Base-by-base conservation (phyloP, 2,797 vertebrate species). In the Cuniculus paca region DNA sequence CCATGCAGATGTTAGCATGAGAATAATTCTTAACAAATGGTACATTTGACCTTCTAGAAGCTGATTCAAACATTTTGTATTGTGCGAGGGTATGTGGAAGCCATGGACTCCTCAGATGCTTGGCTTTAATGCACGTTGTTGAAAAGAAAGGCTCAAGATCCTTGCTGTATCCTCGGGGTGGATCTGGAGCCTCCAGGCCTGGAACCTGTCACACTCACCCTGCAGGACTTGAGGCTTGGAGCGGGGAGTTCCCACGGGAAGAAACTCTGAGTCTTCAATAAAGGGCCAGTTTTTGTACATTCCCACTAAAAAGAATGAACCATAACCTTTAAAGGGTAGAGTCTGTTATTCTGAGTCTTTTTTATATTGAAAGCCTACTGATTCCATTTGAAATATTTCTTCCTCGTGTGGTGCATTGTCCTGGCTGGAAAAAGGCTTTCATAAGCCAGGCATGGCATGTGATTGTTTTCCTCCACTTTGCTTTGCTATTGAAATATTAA, bases 401-500 rank as follows among this genome's bases (percentile, higher is more conserved):
- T 96, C 52, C 60, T 95, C 91, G 93, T 48, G 13, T 24, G 79
- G 58, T 89, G 82, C 91, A 16, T 13, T 2, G 0, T 95, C 20
- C 78, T 92, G 81, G 24, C n/a, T 63, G 4, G 36, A 92, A 68
- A 90, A 95, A 83, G 61, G 34, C 54, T 97, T 91, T 95, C 93
- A 68, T 92, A 52, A 61, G n/a, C 61, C 58, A 86, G 78, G 28
- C 91, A 75, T 22, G 52, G 8, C 54, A 28, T 54, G 17, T 58
- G n/a, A 54, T 12, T 88, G 70, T 52, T 97, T 74, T 60, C 88
- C 48, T 94, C 11, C 65, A 92, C 19, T 96, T 96, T 93, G 61
- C 74, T 97, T 98, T 97, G 72, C 90, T 70, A 85, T 97, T 95
- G 97, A 94, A 98, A 97, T 94, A 95, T 88, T 90, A 97, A 96